phyloP scores from a whole-genome alignment of 2,797 vertebrate species.

The Notolabrus celidotus region DNA sequence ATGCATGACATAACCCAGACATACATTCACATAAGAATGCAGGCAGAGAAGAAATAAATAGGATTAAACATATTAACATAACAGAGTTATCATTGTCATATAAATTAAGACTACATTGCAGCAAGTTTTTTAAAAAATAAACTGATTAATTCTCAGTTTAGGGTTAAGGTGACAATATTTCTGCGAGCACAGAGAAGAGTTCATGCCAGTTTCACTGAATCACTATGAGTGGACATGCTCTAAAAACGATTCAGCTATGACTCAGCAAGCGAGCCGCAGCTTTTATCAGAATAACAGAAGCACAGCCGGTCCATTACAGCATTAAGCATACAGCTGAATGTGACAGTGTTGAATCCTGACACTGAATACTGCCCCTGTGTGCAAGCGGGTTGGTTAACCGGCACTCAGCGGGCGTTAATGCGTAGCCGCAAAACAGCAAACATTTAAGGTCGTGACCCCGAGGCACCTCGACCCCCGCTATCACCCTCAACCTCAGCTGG shows the following conservation, averaged over 20 bases:
- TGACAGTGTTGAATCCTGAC: slow-evolving; percentile 27
- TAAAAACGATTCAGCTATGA: slow-evolving; percentile 54
- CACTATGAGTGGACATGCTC: slow-evolving; percentile 70
- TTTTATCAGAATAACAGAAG: slow-evolving; percentile 58
- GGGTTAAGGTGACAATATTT: slow-evolving; percentile 68
- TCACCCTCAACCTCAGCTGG: slow-evolving; percentile 79
- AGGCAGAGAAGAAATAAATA: slow-evolving; percentile 86
- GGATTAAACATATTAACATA: slow-evolving; percentile 68
- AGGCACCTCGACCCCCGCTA: slow-evolving; percentile 37
- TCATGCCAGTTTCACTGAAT: slow-evolving; percentile 74
- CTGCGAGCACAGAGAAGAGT: slow-evolving; percentile 55
- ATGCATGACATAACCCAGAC: slow-evolving; percentile 78
- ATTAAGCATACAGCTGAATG: slow-evolving; percentile 54
- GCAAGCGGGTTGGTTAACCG: slow-evolving; percentile 18
- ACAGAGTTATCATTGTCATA: slow-evolving; percentile 69
- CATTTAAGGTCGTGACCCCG: slow-evolving; percentile 54
- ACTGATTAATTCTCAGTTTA: slow-evolving; percentile 66
- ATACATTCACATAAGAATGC: slow-evolving; percentile 73
- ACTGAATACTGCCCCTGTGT: slow-evolving; percentile 23
- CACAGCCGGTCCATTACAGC: slow-evolving; percentile 61
- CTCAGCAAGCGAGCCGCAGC: slow-evolving; percentile 47
- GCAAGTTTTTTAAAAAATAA: slow-evolving; percentile 65
- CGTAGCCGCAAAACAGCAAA: slow-evolving; percentile 58
- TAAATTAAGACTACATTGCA: slow-evolving; percentile 86
- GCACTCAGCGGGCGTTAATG: slow-evolving; percentile 32